Conservation (phyloP, 2,113 vertebrate species). For the Rhizomys pruinosus region DNA sequence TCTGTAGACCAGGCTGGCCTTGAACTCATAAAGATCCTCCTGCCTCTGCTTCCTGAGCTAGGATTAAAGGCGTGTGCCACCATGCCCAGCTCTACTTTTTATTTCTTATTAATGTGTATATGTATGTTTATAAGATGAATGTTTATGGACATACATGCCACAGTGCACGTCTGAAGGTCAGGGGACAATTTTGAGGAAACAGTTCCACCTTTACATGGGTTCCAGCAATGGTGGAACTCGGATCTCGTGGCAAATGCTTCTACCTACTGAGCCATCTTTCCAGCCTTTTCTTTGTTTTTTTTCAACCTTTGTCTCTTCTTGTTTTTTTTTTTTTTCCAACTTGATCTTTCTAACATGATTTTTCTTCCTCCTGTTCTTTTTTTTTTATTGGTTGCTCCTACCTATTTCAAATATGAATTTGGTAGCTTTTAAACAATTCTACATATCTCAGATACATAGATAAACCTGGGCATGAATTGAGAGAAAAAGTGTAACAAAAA, state of each 20-base stretch:
- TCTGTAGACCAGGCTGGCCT: no score
- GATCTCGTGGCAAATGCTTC: background rate
- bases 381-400: background rate
- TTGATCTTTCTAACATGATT: background rate
- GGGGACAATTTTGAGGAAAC: background rate
- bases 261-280: background rate
- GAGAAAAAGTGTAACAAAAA: constrained; percentile 7
- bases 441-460: background rate
- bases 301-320: background rate
- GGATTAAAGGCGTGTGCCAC: no score
- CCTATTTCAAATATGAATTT: background rate
- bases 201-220: background rate
- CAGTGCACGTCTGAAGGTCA: background rate
- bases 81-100: no score
- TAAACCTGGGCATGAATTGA: constrained; percentile 1
- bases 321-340: background rate
- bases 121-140: background rate
- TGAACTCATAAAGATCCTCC: no score
- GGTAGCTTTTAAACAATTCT: no score
- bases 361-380: background rate
- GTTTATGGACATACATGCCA: background rate
- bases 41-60: no score
- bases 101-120: background rate
- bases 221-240: background rate
- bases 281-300: constrained; percentile 21